phyloP scores from a whole-genome alignment of 2,797 vertebrate species.

The Rhabdophis nuchalis region DNA sequence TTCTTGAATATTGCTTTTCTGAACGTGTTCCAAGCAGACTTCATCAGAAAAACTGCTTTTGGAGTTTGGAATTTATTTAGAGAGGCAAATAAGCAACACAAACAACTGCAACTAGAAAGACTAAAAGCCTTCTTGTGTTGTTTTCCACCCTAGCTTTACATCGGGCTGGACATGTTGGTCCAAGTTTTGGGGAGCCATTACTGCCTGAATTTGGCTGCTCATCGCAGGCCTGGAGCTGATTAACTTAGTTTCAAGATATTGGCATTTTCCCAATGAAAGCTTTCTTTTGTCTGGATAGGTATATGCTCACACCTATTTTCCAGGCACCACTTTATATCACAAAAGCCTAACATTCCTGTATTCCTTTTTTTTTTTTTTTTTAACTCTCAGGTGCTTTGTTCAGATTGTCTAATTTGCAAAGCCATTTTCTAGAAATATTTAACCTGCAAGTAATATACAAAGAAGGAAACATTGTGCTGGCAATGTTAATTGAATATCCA shows the following conservation, averaged over 20 bases:
- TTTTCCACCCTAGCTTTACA: background rate
- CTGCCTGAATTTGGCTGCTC: slow-evolving; percentile 20
- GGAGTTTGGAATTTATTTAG: background rate
- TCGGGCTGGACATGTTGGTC: background rate
- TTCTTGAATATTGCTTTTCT: background rate
- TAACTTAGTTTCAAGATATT: slow-evolving; percentile 39
- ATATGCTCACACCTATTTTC: slow-evolving; percentile 22
- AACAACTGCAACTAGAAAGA: background rate
- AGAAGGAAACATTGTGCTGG: slow-evolving; percentile 41
- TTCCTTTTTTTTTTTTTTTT: slow-evolving; percentile 55
- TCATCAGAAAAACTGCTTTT: background rate
- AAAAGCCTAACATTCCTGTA: slow-evolving; percentile 35
- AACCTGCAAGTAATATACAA: slow-evolving; percentile 65
- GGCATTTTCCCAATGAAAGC: background rate
- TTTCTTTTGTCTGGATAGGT: background rate
- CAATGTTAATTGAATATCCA: slow-evolving; percentile 59
- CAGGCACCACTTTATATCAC: slow-evolving; percentile 24
- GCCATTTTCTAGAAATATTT: slow-evolving; percentile 67
- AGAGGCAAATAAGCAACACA: background rate
- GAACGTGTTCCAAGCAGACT: background rate
- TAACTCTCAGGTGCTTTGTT: slow-evolving; percentile 59
- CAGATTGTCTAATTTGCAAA: slow-evolving; percentile 65
- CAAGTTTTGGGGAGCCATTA: background rate
- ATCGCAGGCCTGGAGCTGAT: slow-evolving; percentile 33
- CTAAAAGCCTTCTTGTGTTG: no score